Evolutionary conservation across 2,113 vertebrate species (phyloP).

Genomic region (Isichthys henryi): DNA sequence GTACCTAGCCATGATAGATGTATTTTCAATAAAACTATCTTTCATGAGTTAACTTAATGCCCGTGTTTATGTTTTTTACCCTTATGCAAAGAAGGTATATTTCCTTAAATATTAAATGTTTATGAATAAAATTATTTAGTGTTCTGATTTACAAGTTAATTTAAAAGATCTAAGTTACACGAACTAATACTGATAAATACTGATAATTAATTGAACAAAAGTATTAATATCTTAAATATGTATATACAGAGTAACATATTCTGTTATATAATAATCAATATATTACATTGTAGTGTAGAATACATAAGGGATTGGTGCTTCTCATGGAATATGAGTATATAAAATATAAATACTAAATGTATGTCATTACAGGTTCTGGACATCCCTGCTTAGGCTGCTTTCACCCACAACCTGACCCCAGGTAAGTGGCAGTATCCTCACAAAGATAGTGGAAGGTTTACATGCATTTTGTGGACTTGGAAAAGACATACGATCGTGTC

Average conservation of each 20-base stretch:
- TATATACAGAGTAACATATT: background rate
- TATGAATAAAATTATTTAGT: background rate
- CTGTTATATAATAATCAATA: background rate
- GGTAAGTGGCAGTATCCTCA: no score
- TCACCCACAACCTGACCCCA: no score
- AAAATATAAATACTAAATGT: no score
- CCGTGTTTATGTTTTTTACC: background rate
- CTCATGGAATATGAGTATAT: no score
- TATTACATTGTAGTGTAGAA: background rate
- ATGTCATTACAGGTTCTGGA: no score
- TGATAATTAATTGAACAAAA: background rate
- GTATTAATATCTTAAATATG: background rate
- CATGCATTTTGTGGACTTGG: no score
- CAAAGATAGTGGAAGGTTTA: background rate
- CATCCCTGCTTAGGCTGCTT: no score
- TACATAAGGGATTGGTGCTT: background rate
- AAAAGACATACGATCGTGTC: no score
- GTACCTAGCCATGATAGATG: no score
- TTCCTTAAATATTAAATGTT: background rate
- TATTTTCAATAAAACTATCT: background rate
- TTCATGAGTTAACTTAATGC: background rate
- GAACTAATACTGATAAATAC: background rate
- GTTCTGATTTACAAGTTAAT: background rate
- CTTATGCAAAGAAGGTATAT: background rate
- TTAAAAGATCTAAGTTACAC: background rate